Conservation (phyloP, 2,888 invertebrate genomes). For the Smittia sp. region DNA sequence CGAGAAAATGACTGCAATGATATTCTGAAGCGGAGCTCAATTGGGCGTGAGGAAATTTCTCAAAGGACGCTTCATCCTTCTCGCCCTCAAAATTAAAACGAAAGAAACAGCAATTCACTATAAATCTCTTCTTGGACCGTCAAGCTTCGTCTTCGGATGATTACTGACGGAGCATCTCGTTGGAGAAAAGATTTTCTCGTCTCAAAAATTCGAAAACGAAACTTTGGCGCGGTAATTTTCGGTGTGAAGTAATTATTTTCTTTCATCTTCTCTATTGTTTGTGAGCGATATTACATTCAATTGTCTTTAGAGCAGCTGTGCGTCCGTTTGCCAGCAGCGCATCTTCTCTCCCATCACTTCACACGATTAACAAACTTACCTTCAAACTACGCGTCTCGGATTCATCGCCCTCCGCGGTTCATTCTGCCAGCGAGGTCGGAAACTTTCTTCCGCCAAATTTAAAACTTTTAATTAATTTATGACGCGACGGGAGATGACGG, state of each 20-base stretch:
- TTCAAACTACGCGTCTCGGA: neutral
- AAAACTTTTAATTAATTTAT: constrained; percentile 8
- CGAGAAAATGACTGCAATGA: neutral
- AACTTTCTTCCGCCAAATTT: constrained; percentile 27
- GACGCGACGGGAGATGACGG: neutral
- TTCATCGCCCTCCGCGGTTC: neutral
- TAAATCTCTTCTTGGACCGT: constrained; percentile 19
- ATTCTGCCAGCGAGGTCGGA: neutral
- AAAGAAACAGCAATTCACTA: constrained; percentile 1
- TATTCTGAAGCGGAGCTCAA: constrained; percentile 1
- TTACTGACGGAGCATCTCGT: constrained; percentile 24
- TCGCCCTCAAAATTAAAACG: neutral
- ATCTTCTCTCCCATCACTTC: neutral
- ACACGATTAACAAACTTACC: constrained; percentile 34
- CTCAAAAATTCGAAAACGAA: constrained; percentile 30
- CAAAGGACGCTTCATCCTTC: neutral
- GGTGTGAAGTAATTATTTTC: constrained; percentile 36
- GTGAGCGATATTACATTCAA: constrained; percentile 38
- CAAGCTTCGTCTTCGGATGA: constrained; percentile 34
- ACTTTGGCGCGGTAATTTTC: constrained; percentile 34
- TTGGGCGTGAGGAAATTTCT: neutral
- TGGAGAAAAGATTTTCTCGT: neutral
- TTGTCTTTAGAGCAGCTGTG: constrained; percentile 17
- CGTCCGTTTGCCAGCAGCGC: constrained; percentile 14
- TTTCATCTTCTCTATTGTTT: constrained; percentile 24